These are phyloP conservation scores for Empidonax alnorum DNA, from an alignment of 2,113 vertebrate species.

Conservation along the genomic window DNA sequence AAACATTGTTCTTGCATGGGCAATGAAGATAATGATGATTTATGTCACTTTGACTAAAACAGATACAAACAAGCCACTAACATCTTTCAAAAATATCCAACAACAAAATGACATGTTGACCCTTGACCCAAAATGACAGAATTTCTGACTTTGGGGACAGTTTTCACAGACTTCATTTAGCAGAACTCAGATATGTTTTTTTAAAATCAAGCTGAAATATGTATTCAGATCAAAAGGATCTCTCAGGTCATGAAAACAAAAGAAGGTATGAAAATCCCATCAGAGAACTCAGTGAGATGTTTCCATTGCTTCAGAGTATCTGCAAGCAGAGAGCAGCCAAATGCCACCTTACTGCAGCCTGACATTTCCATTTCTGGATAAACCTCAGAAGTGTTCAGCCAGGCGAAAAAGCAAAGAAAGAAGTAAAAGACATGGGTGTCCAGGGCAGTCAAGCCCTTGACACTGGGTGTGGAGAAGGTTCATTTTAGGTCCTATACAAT, in stretches of 20 bases:
- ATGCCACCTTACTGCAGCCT: not conserved
- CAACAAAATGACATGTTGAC: not conserved
- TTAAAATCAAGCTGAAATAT: not conserved
- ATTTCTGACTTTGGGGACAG: not conserved
- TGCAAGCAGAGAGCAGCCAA: not conserved
- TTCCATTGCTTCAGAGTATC: not conserved
- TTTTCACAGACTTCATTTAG: not conserved
- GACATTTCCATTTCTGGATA: not conserved
- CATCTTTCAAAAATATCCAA: not conserved
- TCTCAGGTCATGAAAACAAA: not conserved
- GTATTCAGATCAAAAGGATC: not conserved
- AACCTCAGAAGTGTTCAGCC: not conserved
- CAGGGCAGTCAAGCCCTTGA: not conserved
- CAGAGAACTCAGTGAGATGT: not conserved
- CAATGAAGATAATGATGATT: not conserved
- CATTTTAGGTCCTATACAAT: not conserved
- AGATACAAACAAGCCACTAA: not conserved
- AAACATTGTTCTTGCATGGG: not conserved
- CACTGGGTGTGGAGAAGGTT: not conserved
- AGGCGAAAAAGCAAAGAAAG: not conserved
- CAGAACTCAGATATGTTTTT: not conserved
- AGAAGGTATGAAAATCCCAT: not conserved
- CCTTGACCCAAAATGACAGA: not conserved
- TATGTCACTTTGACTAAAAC: not conserved
- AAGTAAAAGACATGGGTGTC: not conserved